A percentile compares a stretch with the other conserved stretches of the same genome.
phyloP scores from a whole-genome alignment of 2,797 vertebrate genomes.

The Trachops cirrhosus region DNA sequence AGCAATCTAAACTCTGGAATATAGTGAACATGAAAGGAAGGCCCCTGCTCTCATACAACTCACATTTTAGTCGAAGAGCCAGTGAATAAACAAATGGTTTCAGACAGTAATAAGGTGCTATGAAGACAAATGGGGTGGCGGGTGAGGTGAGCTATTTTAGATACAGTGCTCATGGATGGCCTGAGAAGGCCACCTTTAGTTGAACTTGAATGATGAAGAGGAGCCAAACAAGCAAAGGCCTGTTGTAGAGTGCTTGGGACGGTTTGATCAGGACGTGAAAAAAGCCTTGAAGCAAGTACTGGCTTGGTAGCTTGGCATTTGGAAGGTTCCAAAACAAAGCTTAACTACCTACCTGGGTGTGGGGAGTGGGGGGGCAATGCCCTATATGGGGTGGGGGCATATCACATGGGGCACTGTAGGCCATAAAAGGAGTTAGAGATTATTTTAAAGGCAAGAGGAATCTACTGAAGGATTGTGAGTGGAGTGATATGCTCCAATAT shows the following conservation, averaged over 20 bases:
- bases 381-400: not conserved
- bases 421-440: not conserved
- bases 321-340: not conserved
- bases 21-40: not conserved
- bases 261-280: not conserved
- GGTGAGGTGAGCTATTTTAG: not conserved
- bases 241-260: not conserved
- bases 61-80: not conserved
- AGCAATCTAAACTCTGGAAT: not conserved
- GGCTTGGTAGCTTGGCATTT: not conserved
- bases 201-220: not conserved
- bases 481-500: not conserved
- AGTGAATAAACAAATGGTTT: not conserved
- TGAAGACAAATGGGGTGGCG: not conserved
- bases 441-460: not conserved
- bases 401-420: not conserved
- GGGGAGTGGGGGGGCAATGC: not conserved
- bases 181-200: not conserved
- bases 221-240: not conserved
- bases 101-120: not conserved
- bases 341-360: not conserved
- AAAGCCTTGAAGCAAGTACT: not conserved
- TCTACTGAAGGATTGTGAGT: not conserved
- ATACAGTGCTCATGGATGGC: not conserved
- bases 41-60: not conserved